A percentile compares a stretch with the other conserved stretches of the same genome.
phyloP scores from a whole-genome alignment of 1,140 invertebrate genomes.

The Subanguina moxae region DNA sequence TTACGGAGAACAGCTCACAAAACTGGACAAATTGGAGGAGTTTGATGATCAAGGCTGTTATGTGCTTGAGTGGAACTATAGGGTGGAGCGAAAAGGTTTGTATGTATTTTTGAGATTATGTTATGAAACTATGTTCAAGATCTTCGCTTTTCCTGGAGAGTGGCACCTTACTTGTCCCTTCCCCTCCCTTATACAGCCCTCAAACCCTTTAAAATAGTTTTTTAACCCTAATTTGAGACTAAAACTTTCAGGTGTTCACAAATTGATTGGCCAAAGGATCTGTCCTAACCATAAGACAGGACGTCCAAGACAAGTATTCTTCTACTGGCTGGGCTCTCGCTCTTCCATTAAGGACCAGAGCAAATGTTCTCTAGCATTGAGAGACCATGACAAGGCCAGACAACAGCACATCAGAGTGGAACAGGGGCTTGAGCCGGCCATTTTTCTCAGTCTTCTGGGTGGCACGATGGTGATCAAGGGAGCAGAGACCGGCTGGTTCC shows the following conservation, averaged over 20 bases:
- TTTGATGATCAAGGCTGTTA: constrained; percentile 33
- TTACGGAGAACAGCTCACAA: constrained; percentile 18
- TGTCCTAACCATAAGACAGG: constrained; percentile 29
- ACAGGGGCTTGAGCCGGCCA: constrained; percentile 32
- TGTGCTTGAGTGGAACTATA: constrained; percentile 37
- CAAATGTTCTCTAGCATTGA: constrained; percentile 36
- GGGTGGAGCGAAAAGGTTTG: constrained; percentile 34
- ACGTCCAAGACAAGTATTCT: constrained; percentile 22
- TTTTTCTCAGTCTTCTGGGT: constrained; percentile 32
- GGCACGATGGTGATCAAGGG: constrained; percentile 25
- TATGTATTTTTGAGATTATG: neutral
- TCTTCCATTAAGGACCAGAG: constrained; percentile 28
- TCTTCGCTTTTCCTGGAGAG: no score
- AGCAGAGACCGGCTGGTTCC: constrained; percentile 18
- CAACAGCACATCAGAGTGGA: constrained; percentile 36
- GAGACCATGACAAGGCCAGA: constrained; percentile 39
- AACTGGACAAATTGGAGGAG: constrained; percentile 23
- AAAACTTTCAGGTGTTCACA: constrained; percentile 33
- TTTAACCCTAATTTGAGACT: no score
- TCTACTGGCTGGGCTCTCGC: constrained; percentile 35
- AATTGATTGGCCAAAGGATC: constrained; percentile 13
- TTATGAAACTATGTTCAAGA: no score
- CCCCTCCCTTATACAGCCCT: no score
- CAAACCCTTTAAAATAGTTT: no score
- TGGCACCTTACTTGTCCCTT: no score